Base-by-base conservation (phyloP, 2,888 invertebrate species). In the Zygaena filipendulae region DNA sequence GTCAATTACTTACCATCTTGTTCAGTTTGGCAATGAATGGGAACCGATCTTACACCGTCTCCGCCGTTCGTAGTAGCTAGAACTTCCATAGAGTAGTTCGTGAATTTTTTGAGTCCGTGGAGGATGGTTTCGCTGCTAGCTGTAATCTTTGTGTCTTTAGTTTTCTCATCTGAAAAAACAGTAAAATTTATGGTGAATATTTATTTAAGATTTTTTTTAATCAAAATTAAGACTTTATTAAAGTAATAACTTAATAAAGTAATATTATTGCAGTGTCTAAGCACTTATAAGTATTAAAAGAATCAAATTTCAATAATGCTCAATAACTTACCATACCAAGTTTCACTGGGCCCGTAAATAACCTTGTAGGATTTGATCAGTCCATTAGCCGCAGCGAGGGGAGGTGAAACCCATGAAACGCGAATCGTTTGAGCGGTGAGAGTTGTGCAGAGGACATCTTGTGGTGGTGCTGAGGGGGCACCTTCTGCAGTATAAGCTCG, bases 51-150 rank as follows among this genome's bases (percentile, higher is more conserved):
- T 23, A 95, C 95, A 37, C 97, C 96, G 63, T 97, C 96, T 7
- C 97, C 97, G 40, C 95, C 96, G 31, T 95, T 90, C 4, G 97
- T 97, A 51, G 90, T 96, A 11, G 97, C 95, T 47, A 96, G 75
- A 16, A 97, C 95, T 82, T 96, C 95, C 87, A 97, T 93, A 32
- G 95, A 96, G 71, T 97, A 97, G 75, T 97, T 97, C 2, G 96
- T 97, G 74, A 89, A 96, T 64, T 95, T 95, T 67, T 93, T 92
- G 29, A 97, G 82, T 28, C 94, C 94, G 57, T 94, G 94, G n/a
- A 95, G 83, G 49, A 94, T 94, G 1, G 94, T 94, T 69, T 95
- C 94, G 50, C 92, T 92, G 40, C 92, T 91, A n/a, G 92, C 88
- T 3, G 94, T 93, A 46, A 92, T 92, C 69, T 94, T 94, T 5